Conservation (phyloP, 2,888 invertebrate genomes). For the Ephialtes manifestator region DNA sequence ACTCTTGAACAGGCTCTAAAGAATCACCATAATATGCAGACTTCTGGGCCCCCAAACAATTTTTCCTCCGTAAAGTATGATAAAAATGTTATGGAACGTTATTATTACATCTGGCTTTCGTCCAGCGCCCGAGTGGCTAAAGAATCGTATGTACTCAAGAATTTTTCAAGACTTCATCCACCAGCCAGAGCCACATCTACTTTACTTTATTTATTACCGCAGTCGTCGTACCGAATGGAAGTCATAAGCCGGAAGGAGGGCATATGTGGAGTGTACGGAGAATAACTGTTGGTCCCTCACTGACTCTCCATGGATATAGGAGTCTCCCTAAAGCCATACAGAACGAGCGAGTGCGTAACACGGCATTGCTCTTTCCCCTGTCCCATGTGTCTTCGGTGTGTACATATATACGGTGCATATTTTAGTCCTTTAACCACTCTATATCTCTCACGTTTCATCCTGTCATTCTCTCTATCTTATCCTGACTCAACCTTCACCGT, state of each 20-base stretch:
- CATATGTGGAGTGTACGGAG: constrained; percentile 50
- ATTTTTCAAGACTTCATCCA: constrained; percentile 49
- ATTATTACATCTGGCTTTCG: constrained; percentile 21
- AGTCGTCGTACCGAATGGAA: constrained; percentile 28
- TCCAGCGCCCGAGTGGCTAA: neutral
- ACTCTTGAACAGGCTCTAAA: neutral
- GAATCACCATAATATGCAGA: neutral
- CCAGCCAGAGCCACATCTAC: constrained; percentile 13
- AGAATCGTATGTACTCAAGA: constrained; percentile 15
- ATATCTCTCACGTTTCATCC: constrained; percentile 24
- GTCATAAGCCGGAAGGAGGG: constrained; percentile 65
- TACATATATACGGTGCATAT: constrained; percentile 30
- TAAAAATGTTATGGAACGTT: neutral
- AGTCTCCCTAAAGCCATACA: constrained; percentile 32
- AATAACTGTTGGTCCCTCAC: constrained; percentile 11
- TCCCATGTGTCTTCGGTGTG: constrained; percentile 21
- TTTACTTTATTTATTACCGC: constrained; percentile 58
- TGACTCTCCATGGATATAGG: constrained; percentile 6
- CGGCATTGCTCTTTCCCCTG: constrained; percentile 42
- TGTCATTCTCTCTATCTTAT: constrained; percentile 29
- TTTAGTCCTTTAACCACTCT: constrained; percentile 31
- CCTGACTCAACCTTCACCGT: neutral
- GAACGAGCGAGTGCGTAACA: constrained; percentile 22
- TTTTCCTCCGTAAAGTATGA: constrained; percentile 6
- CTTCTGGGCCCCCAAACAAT: neutral